These are phyloP conservation scores for Drymonia ruficornis DNA, from an alignment of 2,888 invertebrate species.

Conservation along the genomic window DNA sequence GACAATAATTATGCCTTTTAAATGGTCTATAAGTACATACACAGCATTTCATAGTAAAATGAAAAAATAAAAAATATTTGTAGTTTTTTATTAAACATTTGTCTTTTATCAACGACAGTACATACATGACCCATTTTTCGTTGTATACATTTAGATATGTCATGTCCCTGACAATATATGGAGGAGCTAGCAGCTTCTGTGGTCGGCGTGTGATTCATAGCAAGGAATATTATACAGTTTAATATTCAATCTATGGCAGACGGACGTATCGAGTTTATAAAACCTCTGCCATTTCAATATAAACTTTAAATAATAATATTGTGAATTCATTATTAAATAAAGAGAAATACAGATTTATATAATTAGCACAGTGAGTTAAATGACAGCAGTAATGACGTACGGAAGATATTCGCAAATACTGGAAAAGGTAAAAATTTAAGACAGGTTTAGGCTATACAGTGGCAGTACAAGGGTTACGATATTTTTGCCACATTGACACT, in stretches of 20 bases:
- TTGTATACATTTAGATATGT: neutral
- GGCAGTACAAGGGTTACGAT: too few relatives aligned
- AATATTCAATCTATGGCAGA: constrained; percentile 27
- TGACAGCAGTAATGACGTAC: constrained; percentile 52
- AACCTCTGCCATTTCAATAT: neutral
- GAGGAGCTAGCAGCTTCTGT: constrained; percentile 26
- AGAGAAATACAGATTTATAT: constrained; percentile 7
- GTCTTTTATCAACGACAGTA: neutral
- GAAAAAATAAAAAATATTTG: too few relatives aligned
- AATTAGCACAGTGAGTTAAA: constrained; percentile 12
- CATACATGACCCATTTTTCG: neutral
- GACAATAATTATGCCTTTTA: too few relatives aligned
- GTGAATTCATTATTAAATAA: neutral
- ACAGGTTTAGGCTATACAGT: neutral
- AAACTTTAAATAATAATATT: neutral
- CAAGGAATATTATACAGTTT: constrained; percentile 37
- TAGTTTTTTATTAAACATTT: too few relatives aligned
- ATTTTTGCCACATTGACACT: too few relatives aligned
- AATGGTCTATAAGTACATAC: too few relatives aligned
- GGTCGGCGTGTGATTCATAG: constrained; percentile 49
- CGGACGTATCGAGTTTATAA: constrained; percentile 21
- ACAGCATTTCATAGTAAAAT: too few relatives aligned
- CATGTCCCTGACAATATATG: neutral
- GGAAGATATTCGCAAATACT: constrained; percentile 60
- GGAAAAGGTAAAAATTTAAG: constrained; percentile 49